Evolutionary conservation across 2,888 invertebrate species (phyloP).

Genomic region (Mythimna ferrago): DNA sequence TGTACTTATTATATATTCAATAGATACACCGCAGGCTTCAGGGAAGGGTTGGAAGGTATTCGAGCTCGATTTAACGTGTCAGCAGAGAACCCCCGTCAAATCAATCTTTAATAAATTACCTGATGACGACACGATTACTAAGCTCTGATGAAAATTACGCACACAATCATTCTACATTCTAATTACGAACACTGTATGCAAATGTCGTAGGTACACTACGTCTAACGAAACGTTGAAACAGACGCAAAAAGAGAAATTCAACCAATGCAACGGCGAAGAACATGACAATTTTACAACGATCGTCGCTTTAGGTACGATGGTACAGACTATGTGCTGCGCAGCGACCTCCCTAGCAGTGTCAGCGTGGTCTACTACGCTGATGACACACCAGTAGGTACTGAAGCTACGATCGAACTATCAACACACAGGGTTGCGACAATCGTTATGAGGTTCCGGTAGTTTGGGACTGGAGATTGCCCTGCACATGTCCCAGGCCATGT

Average conservation of each 20-base stretch:
- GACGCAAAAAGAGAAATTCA: constrained; percentile 27
- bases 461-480: background rate
- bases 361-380: too few species aligned
- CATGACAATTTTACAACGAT: constrained; percentile 34
- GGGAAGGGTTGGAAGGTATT: constrained; percentile 30
- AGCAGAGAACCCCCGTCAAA: constrained; percentile 34
- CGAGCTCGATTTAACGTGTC: constrained; percentile 42
- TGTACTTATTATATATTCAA: constrained; percentile 49
- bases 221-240: constrained; percentile 13
- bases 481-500: too few species aligned
- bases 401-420: background rate
- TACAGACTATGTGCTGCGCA: background rate
- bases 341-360: too few species aligned
- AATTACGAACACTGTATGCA: constrained; percentile 33
- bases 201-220: constrained; percentile 25
- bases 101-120: constrained; percentile 46
- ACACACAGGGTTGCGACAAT: background rate
- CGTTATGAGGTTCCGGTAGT: constrained; percentile 27
- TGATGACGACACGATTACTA: constrained; percentile 32
- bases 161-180: constrained; percentile 21
- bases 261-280: constrained; percentile 24
- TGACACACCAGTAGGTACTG: too few species aligned
- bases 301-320: constrained; percentile 17
- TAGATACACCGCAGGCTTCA: constrained; percentile 32
- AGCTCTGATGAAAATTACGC: constrained; percentile 35